Evolutionary conservation across 2,888 invertebrate species (phyloP), one percentile per base, ranked within the genome.

Genomic region (Cremastobaeus sp.): DNA sequence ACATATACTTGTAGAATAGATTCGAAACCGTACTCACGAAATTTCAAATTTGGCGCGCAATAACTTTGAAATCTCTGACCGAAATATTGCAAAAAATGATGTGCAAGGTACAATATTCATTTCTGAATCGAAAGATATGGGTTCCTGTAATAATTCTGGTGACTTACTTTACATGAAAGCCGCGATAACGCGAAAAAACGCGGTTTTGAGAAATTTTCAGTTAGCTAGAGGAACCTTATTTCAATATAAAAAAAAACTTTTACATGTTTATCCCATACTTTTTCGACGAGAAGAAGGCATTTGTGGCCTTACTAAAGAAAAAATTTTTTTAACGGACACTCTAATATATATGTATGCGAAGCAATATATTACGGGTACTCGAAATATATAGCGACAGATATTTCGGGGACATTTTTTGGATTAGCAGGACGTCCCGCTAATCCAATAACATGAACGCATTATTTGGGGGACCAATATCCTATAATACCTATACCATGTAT

Each of bases 171-270:
- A 25, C 25, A 25, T 25, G 25, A 25, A 8, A n/a, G n/a, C n/a
- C n/a, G n/a, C n/a, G n/a, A n/a, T n/a, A n/a, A n/a, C n/a, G n/a
- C n/a, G n/a, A n/a, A n/a, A n/a, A n/a, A 25, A 25, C 25, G 8
- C 34, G 3, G 4, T 34, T 34, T 34, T 34, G n/a, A 5, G 34
- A 34, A 8, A 34, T 34, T 34, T 34, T 34, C 34, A 34, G 3
- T 34, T 34, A 11, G 34, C 34, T 34, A 34, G n/a, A 34, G 34
- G 34, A 34, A 34, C n/a, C 8, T 6, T 34, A 34, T 34, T 34
- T 34, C 11, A 34, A 34, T 34, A 34, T 34, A 34, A 34, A 34
- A 34, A 34, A 34, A 11, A 5, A 3, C 34, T 34, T n/a, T n/a
- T 3, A 34, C 11, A 34, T n/a, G 34, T 34, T 34, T 34, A 8